phyloP scores from a whole-genome alignment of 2,888 invertebrate genomes.

The Cataglyphis cursor region DNA sequence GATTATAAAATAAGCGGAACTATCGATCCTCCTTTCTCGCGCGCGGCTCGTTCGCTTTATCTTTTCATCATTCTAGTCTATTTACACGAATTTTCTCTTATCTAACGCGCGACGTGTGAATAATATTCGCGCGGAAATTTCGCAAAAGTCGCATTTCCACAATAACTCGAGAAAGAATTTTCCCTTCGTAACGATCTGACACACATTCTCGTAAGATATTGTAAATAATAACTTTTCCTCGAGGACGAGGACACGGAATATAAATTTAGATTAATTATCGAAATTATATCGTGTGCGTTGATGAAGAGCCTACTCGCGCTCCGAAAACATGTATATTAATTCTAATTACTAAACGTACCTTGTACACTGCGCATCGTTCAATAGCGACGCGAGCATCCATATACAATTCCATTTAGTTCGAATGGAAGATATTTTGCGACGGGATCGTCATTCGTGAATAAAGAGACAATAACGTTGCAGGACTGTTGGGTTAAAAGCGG shows the following conservation, averaged over 20 bases:
- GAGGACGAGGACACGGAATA: constrained; percentile 31
- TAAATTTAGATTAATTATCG: constrained; percentile 54
- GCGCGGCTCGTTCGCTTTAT: constrained; percentile 16
- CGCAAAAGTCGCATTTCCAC: constrained; percentile 2
- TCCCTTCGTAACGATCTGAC: constrained; percentile 29
- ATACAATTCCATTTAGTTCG: constrained; percentile 36
- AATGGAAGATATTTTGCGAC: constrained; percentile 27
- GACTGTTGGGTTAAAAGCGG: constrained; percentile 30
- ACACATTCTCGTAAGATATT: constrained; percentile 28
- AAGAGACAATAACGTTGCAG: constrained; percentile 52
- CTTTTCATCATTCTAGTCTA: constrained; percentile 47
- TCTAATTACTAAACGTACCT: constrained; percentile 52
- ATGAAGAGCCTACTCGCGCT: constrained; percentile 27
- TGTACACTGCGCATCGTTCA: constrained; percentile 56
- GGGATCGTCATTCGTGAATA: constrained; percentile 19
- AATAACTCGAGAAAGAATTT: constrained; percentile 1
- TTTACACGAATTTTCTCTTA: constrained; percentile 23
- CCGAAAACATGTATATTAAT: constrained; percentile 56
- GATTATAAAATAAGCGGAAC: constrained; percentile 21
- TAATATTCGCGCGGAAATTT: constrained; percentile 19
- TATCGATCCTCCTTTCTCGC: constrained; percentile 33
- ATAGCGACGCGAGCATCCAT: constrained; percentile 39
- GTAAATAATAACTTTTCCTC: constrained; percentile 51
- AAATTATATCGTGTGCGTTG: constrained; percentile 34
- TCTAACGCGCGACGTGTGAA: neutral